phyloP scores from a whole-genome alignment of 2,113 vertebrate species.

The Merops nubicus region DNA sequence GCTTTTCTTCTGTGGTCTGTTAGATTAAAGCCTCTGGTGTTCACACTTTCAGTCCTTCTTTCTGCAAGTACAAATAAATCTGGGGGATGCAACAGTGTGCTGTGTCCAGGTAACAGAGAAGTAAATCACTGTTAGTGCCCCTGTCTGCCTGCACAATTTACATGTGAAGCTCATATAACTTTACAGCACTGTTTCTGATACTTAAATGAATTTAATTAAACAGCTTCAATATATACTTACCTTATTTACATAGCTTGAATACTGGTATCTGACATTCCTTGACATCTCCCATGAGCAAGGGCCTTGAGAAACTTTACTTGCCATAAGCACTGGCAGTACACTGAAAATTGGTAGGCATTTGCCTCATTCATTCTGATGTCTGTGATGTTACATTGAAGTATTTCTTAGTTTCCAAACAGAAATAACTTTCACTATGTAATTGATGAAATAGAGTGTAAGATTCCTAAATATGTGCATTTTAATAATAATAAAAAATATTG shows the following conservation, averaged over 20 bases:
- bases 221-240: background rate
- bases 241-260: background rate
- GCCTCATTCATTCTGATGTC: background rate
- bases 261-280: background rate
- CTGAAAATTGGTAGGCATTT: background rate
- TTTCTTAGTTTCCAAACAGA: background rate
- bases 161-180: background rate
- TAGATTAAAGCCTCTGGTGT: background rate
- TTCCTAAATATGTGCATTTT: background rate
- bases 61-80: background rate
- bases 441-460: background rate
- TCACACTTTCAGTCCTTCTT: background rate
- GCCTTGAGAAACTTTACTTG: background rate
- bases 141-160: background rate
- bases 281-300: background rate
- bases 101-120: background rate
- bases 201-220: background rate
- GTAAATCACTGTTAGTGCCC: background rate
- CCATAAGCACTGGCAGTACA: background rate
- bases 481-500: background rate
- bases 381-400: background rate
- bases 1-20: background rate
- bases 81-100: fast-evolving
- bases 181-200: background rate
- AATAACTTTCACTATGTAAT: background rate